phyloP scores from a whole-genome alignment of 2,113 vertebrate genomes.

The Crypturellus undulatus region DNA sequence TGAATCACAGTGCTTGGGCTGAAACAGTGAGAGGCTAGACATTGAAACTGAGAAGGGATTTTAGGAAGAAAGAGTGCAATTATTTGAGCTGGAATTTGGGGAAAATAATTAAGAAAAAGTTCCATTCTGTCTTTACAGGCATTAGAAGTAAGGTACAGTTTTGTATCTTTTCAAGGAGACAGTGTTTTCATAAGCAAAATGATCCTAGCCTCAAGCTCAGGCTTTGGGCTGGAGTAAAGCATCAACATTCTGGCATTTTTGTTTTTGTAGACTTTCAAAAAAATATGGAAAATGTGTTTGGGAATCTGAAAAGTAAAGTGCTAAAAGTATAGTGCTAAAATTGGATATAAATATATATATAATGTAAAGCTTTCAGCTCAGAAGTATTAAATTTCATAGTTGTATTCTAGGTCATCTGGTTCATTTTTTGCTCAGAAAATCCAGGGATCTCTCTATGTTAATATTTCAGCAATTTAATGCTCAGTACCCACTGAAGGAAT shows the following conservation, averaged over 20 bases:
- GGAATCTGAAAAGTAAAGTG: background rate
- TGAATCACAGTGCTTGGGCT: background rate
- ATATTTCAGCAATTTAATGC: background rate
- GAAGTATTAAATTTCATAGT: background rate
- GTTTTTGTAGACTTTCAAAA: background rate
- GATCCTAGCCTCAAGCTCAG: fast-evolving
- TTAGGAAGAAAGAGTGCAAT: background rate
- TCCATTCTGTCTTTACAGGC: background rate
- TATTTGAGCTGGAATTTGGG: background rate
- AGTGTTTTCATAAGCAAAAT: background rate
- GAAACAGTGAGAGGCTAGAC: background rate
- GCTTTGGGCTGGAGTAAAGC: background rate
- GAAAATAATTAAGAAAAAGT: background rate
- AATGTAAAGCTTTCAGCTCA: background rate
- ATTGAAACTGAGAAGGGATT: background rate
- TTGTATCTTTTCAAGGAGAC: background rate
- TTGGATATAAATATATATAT: background rate
- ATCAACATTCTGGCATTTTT: background rate
- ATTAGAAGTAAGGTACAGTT: background rate
- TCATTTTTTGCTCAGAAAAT: background rate
- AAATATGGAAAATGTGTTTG: background rate
- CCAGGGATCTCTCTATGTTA: background rate
- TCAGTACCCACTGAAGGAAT: background rate
- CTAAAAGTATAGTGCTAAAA: background rate
- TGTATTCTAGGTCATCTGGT: background rate